Percentiles rank a stretch among this genome's conserved stretches.
phyloP scores from a whole-genome alignment of 1,140 invertebrate genomes.

The Coelopa frigida region DNA sequence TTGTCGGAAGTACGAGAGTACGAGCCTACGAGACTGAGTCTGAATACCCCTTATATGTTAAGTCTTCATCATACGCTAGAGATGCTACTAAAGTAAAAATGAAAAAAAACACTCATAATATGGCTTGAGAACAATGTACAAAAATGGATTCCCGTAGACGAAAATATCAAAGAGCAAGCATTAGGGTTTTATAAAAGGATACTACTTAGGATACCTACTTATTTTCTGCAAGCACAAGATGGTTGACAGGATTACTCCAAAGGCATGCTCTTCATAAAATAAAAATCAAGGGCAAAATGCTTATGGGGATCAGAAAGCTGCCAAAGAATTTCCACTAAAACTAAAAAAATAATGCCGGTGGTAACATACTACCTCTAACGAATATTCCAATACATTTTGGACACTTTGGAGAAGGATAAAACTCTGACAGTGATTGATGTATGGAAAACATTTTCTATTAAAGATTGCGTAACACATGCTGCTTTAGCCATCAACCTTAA shows the following conservation, averaged over 20 bases:
- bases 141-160: conserved; percentile 3
- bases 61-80: conserved; percentile 5
- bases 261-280: conserved; percentile 5
- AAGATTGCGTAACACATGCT: conserved; percentile 11
- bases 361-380: neutral
- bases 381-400: conserved; percentile 16
- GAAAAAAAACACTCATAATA: conserved; percentile 8
- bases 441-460: conserved; percentile 16
- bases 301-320: neutral
- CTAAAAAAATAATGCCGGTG: conserved; percentile 1
- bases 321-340: neutral
- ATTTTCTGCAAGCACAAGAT: conserved; percentile 4
- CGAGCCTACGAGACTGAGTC: too few species aligned
- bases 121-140: neutral
- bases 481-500: conserved; percentile 12
- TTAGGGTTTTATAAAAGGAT: conserved; percentile 3
- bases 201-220: neutral
- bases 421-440: conserved; percentile 6
- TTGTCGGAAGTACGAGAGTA: too few species aligned
- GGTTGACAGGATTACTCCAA: conserved; percentile 1
- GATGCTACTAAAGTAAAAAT: conserved; percentile 2
- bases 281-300: conserved; percentile 3
- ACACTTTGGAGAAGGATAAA: conserved; percentile 7
- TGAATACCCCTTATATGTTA: too few species aligned
- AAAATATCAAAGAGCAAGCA: neutral